Conservation (phyloP, 2,888 invertebrate genomes). For the Epinotia nisella region DNA sequence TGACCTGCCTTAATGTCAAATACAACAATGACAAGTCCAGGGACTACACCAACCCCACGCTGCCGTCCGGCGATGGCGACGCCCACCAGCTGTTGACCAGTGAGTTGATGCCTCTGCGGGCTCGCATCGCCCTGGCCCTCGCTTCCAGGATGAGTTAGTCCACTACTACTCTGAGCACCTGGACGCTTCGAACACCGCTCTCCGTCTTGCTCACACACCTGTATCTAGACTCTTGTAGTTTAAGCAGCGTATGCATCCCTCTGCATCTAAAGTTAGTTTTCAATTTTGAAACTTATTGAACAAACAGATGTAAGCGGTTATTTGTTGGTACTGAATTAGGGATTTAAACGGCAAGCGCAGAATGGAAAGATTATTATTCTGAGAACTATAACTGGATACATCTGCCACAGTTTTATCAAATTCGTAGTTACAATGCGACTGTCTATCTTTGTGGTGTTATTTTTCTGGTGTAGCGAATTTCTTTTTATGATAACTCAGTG, state of each 20-base stretch:
- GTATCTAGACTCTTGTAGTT: constrained; percentile 43
- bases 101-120: constrained; percentile 86
- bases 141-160: constrained; percentile 87
- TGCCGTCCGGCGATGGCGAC: constrained; percentile 96
- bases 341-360: neutral
- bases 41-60: constrained; percentile 99
- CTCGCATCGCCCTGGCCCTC: constrained; percentile 81
- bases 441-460: constrained; percentile 10
- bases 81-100: constrained; percentile 86
- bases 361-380: neutral
- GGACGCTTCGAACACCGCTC: constrained; percentile 71
- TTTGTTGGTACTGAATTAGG: neutral
- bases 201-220: constrained; percentile 54
- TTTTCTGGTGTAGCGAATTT: constrained; percentile 15
- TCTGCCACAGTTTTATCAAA: constrained; percentile 29
- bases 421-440: constrained; percentile 6
- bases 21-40: constrained; percentile 99
- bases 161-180: constrained; percentile 75
- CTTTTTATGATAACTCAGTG: constrained; percentile 9
- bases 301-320: constrained; percentile 42
- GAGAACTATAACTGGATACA: constrained; percentile 36
- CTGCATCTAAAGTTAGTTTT: constrained; percentile 40
- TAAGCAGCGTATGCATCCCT: constrained; percentile 35
- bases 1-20: constrained; percentile 98
- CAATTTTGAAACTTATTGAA: constrained; percentile 16